phyloP scores from a whole-genome alignment of 2,797 vertebrate species.

The Pelodytes ibericus region DNA sequence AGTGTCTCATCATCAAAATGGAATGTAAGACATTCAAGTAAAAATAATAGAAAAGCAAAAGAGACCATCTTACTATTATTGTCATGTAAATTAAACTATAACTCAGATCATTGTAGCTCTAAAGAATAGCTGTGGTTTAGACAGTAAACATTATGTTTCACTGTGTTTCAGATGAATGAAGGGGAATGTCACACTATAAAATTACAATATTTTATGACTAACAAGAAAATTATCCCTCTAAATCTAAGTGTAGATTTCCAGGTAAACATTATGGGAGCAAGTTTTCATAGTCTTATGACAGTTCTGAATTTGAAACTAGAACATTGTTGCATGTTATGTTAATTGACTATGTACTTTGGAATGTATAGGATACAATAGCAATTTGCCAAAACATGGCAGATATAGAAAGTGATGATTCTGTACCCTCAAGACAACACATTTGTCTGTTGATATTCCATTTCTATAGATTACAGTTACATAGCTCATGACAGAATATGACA shows the following conservation, averaged over 20 bases:
- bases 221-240: no score
- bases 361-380: neutral
- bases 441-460: neutral
- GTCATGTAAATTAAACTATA: no score
- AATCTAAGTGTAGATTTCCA: neutral
- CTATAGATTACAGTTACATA: neutral
- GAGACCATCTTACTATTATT: no score
- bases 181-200: neutral
- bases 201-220: neutral
- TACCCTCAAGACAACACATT: neutral
- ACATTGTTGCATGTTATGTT: neutral
- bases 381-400: conserved; percentile 1
- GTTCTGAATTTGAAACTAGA: neutral
- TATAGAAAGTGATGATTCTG: neutral
- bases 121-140: no score
- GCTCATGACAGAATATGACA: neutral
- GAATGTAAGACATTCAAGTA: no score
- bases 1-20: no score
- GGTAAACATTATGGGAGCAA: neutral
- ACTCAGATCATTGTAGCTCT: no score
- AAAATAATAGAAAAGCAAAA: no score
- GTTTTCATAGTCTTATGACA: neutral
- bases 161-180: neutral
- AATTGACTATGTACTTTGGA: neutral
- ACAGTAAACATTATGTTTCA: neutral